Percentiles rank a stretch among this genome's conserved stretches.
phyloP scores from a whole-genome alignment of 1,140 invertebrate species.

The Portunus trituberculatus region DNA sequence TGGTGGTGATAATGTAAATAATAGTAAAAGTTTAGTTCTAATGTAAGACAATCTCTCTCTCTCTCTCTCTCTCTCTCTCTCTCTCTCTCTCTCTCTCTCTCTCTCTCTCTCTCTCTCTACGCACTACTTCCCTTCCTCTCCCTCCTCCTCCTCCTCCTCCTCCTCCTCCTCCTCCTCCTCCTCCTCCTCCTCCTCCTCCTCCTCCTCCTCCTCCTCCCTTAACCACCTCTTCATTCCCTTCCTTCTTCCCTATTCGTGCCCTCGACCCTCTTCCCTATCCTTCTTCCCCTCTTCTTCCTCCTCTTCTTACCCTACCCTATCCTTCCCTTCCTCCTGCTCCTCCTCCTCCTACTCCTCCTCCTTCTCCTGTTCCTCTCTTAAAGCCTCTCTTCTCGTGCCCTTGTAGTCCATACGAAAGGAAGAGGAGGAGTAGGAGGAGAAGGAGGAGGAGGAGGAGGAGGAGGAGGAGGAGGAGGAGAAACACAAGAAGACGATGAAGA shows the following conservation, averaged over 20 bases:
- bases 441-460: constrained; percentile 15
- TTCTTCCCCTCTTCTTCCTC: neutral
- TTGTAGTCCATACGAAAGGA: neutral
- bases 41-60: neutral
- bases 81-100: too few species aligned
- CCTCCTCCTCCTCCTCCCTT: neutral
- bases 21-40: neutral
- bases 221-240: neutral
- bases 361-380: neutral
- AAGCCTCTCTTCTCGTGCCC: neutral
- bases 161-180: neutral
- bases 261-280: neutral
- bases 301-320: neutral
- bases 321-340: neutral
- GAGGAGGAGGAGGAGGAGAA: neutral
- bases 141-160: neutral
- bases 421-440: neutral
- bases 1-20: neutral
- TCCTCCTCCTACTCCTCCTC: neutral
- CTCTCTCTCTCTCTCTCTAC: neutral
- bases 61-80: too few species aligned
- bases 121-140: neutral
- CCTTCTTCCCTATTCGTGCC: neutral
- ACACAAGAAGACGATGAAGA: too few species aligned
- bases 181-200: constrained; percentile 3